phyloP scores from a whole-genome alignment of 2,888 invertebrate genomes.

The Cabera pusaria region DNA sequence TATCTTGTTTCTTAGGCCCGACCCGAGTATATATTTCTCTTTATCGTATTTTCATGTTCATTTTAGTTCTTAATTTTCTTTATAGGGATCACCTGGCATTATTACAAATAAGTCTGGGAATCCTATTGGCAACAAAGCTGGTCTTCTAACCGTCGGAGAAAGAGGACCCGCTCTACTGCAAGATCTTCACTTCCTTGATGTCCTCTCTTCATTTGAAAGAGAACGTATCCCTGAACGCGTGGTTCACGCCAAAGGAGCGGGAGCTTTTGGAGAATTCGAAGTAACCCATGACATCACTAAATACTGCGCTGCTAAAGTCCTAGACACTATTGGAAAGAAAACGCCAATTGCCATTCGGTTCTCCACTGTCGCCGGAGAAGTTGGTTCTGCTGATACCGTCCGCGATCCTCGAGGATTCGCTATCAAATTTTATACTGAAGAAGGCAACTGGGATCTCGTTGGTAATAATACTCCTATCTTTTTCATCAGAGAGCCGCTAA shows the following conservation, averaged over 20 bases:
- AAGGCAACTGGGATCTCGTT: constrained; percentile 96
- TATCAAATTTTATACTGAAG: constrained; percentile 96
- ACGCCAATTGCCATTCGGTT: constrained; percentile 92
- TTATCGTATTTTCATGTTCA: too few species aligned
- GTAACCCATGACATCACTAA: constrained; percentile 94
- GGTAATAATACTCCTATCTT: constrained; percentile 97
- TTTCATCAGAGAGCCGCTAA: constrained; percentile 94
- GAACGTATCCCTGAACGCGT: constrained; percentile 98
- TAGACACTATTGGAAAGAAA: constrained; percentile 89
- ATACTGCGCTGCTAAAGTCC: constrained; percentile 91
- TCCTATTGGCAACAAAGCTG: constrained; percentile 90
- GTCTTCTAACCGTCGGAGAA: constrained; percentile 91
- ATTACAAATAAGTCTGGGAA: constrained; percentile 92
- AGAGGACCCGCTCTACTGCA: constrained; percentile 94
- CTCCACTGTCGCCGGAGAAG: constrained; percentile 94
- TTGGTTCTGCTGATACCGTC: constrained; percentile 95
- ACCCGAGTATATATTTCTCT: too few species aligned
- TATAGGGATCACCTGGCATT: constrained; percentile 81
- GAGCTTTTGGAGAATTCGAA: constrained; percentile 94
- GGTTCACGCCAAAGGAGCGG: constrained; percentile 98
- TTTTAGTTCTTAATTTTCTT: too few species aligned
- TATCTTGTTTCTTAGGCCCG: too few species aligned
- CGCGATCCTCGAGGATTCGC: constrained; percentile 97
- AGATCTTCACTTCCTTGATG: constrained; percentile 91
- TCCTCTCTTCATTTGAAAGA: constrained; percentile 92